Base-by-base conservation (phyloP, 1,140 invertebrate genomes). In the Hyles vespertilio region DNA sequence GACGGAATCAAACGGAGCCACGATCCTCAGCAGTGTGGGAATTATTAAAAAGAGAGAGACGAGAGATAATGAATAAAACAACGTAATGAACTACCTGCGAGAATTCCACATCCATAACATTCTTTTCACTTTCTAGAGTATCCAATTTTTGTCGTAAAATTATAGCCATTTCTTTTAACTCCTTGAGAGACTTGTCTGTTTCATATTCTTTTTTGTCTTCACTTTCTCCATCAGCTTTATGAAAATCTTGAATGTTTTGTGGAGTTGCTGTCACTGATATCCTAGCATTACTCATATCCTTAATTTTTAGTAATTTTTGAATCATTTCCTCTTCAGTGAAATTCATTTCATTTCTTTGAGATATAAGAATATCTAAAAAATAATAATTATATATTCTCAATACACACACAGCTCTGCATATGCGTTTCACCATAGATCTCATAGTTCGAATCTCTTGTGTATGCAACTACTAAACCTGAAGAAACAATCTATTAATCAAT, bases 61-160 rank as follows among this genome's bases (percentile, higher is more conserved):
- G 22, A 22, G 22, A 22, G 22, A 22, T 22, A 22, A 22, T 22
- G 22, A 22, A 22, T 22, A 22, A 22, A 22, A 22, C 22, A 22
- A 22, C 2, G 5, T 11, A 36, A 44, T 57, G 55, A 3, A 36
- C 56, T 76, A 87, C 84, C 76, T 87, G 82, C 22, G 74, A 72
- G 70, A 68, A 84, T 70, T 86, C 84, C 51, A 81, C 73, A 64
- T 81, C 77, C 80, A 86, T 87, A 32, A 81, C 65, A 79, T 82
- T 87, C 65, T 69, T 76, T 62, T 83, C 84, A 77, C 77, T 84
- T 63, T 83, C 74, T 8, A 87, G 63, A 11, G 69, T 73, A 56
- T 87, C 81, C 36, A 84, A 69, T 59, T 80, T 84, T 68, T 87
- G 82, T 46, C 77, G 73, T 7, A 86, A 67, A 48, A 80, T 56